Conservation (phyloP, 2,797 vertebrate species). For the Pelodytes ibericus region DNA sequence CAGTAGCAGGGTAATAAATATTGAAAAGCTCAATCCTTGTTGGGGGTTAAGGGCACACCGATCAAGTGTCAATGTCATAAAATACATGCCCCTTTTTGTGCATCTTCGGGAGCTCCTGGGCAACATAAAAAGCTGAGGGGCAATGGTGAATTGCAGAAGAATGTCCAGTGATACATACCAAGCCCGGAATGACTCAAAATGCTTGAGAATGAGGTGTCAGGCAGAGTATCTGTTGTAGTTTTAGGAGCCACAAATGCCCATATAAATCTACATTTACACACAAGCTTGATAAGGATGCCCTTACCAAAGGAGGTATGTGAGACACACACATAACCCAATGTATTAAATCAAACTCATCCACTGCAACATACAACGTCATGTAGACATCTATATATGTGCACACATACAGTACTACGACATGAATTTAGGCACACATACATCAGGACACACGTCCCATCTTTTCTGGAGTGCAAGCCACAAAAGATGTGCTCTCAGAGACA, state of each 20-base stretch:
- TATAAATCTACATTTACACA: neutral
- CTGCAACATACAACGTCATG: slow-evolving; percentile 47
- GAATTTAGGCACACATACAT: slow-evolving; percentile 49
- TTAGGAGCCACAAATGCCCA: slow-evolving; percentile 24
- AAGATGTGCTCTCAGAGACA: slow-evolving; percentile 52
- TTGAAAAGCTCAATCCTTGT: neutral
- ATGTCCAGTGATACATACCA: neutral
- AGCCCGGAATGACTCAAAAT: slow-evolving; percentile 2
- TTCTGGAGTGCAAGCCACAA: slow-evolving; percentile 56
- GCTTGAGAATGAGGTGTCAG: slow-evolving; percentile 15
- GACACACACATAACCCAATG: neutral
- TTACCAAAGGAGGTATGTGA: neutral
- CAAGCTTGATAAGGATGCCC: neutral
- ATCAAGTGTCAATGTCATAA: neutral
- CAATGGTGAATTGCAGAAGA: neutral
- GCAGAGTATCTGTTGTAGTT: neutral
- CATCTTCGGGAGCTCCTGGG: too few species aligned
- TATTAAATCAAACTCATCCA: slow-evolving; percentile 48
- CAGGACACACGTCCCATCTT: slow-evolving; percentile 28
- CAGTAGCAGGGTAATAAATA: neutral
- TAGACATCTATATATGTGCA: neutral
- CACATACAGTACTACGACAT: slow-evolving; percentile 50
- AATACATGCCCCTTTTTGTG: neutral
- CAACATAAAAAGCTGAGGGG: too few species aligned
- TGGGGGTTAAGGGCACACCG: neutral